Percentiles rank a stretch among this genome's conserved stretches.
Conservation (phyloP, 1,140 invertebrate genomes). For the Cotesia vestalis region DNA sequence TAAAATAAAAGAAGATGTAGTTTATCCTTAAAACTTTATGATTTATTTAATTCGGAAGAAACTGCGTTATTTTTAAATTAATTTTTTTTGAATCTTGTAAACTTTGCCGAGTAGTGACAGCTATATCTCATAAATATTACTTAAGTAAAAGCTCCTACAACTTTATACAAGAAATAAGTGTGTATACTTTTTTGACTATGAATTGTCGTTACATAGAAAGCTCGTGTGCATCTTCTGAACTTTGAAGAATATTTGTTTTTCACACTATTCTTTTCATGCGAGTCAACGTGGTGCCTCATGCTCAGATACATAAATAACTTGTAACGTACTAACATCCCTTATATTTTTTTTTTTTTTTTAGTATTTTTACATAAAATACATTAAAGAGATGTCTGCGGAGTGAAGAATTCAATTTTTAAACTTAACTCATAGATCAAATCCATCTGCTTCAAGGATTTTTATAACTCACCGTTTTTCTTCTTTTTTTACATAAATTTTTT, state of each 20-base stretch:
- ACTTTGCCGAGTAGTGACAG: conserved; percentile 7
- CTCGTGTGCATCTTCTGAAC: neutral
- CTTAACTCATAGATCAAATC: no score
- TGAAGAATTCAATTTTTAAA: no score
- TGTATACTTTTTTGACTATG: conserved; percentile 1
- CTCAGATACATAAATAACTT: conserved; percentile 32
- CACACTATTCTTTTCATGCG: conserved; percentile 3
- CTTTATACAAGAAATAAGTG: neutral
- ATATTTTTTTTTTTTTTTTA: no score
- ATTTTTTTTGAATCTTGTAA: conserved; percentile 3
- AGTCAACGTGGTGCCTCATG: conserved; percentile 2
- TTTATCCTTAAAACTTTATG: neutral
- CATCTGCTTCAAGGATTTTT: no score
- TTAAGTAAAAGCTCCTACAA: conserved; percentile 1
- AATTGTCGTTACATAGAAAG: neutral
- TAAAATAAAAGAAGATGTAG: neutral
- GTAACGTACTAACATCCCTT: no score
- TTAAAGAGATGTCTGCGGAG: no score
- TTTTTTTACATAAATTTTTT: no score
- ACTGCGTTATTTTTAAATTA: neutral
- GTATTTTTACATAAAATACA: no score
- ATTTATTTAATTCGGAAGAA: conserved; percentile 11
- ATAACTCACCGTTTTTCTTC: no score
- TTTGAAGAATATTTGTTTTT: conserved; percentile 3
- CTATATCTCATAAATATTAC: conserved; percentile 13